These are phyloP conservation scores for Nasua narica DNA, from an alignment of 2,797 vertebrate genomes.

Conservation along the genomic window DNA sequence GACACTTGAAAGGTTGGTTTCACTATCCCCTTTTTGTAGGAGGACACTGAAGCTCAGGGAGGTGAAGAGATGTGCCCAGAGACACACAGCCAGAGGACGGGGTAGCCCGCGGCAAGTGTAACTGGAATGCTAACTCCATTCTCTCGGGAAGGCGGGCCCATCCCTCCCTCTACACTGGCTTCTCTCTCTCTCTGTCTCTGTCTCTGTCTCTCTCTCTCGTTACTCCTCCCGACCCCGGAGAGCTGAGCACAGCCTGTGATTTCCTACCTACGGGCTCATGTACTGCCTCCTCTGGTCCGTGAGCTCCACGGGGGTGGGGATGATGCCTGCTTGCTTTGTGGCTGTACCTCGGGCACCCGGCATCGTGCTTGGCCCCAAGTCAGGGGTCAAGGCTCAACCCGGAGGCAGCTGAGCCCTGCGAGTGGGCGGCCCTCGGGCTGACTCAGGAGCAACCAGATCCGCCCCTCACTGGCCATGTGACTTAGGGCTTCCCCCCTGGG, in stretches of 20 bases:
- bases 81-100: neutral
- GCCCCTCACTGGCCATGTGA: neutral
- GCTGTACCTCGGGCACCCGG: too few species aligned
- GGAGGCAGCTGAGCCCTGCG: neutral
- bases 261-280: neutral
- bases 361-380: fast-evolving
- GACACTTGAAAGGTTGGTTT: neutral
- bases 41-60: neutral
- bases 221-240: neutral
- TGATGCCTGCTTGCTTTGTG: neutral
- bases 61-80: neutral
- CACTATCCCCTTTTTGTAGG: neutral
- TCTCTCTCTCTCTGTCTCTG: neutral
- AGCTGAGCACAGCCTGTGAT: neutral
- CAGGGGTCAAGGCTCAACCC: neutral
- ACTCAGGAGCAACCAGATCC: neutral
- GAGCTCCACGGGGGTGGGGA: fast-evolving
- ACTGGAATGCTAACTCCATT: neutral
- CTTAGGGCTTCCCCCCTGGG: neutral
- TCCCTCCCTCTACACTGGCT: fast-evolving
- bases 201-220: neutral
- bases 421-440: neutral
- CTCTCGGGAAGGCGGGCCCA: neutral
- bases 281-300: neutral
- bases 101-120: neutral